Conservation (phyloP, 2,113 vertebrate species). For the Synchiropus splendidus region DNA sequence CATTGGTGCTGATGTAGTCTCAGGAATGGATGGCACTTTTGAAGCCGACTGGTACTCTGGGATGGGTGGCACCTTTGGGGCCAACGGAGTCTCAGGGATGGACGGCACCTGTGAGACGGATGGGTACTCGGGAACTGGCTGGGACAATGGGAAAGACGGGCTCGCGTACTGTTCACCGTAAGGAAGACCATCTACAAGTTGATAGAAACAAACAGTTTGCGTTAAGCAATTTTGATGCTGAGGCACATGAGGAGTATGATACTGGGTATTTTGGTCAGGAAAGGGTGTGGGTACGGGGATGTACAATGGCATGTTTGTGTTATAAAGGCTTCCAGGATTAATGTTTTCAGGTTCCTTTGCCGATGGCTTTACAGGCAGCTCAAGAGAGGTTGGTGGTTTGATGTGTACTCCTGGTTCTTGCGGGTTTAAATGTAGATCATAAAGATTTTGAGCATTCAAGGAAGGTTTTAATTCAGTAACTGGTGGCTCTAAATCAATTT, state of each 20-base stretch:
- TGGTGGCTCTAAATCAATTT: too few species aligned
- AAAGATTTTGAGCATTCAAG: too few species aligned
- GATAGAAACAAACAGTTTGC: conserved; percentile 20
- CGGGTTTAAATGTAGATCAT: too few species aligned
- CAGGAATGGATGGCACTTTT: neutral
- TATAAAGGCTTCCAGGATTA: too few species aligned
- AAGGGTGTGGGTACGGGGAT: too few species aligned
- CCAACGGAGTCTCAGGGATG: neutral
- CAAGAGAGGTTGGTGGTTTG: too few species aligned
- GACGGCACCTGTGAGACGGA: neutral
- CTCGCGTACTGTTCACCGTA: conserved; percentile 8
- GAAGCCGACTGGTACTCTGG: neutral
- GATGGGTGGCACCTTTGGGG: too few species aligned
- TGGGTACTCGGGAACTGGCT: conserved; percentile 2
- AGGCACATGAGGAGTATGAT: conserved; percentile 2
- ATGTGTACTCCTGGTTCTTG: too few species aligned
- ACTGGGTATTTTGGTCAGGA: neutral
- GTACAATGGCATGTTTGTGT: too few species aligned
- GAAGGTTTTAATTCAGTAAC: too few species aligned
- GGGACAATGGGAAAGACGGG: conserved; percentile 2
- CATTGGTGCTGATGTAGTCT: neutral
- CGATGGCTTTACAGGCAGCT: too few species aligned
- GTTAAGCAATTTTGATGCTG: conserved; percentile 12
- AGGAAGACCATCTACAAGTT: conserved; percentile 1
- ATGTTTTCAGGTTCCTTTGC: too few species aligned